Conservation (phyloP, 2,113 vertebrate species). For the Argyrosomus japonicus region DNA sequence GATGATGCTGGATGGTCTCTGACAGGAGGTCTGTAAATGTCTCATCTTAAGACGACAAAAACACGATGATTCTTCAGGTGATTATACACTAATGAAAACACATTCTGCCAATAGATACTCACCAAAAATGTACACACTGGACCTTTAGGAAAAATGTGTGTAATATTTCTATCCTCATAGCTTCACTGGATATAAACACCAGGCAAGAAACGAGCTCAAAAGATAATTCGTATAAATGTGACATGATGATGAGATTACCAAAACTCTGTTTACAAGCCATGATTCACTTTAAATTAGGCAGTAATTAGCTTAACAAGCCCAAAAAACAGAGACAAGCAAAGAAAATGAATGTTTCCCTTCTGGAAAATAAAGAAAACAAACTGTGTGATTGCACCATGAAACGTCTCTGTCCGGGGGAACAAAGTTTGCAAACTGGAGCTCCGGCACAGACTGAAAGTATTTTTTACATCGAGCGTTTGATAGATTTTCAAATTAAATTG, state of each 20-base stretch:
- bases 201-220: not conserved
- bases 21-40: no score
- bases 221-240: not conserved
- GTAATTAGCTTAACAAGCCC: slow-evolving; percentile 23
- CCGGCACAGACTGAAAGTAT: not conserved
- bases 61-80: no score
- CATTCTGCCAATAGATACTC: no score
- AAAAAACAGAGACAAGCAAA: slow-evolving; percentile 4
- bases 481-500: slow-evolving; percentile 44
- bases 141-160: no score
- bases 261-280: slow-evolving; percentile 7
- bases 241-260: not conserved
- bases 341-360: slow-evolving; percentile 29
- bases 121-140: no score
- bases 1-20: no score
- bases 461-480: slow-evolving; percentile 4
- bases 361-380: slow-evolving; percentile 28
- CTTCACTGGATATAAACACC: not conserved
- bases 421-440: slow-evolving; percentile 42
- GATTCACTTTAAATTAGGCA: slow-evolving; percentile 29
- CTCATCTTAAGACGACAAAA: no score
- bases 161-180: not conserved
- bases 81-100: no score
- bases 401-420: slow-evolving; percentile 2
- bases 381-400: not conserved